Evolutionary conservation across 2,797 vertebrate genomes (phyloP).

Genomic region (Acestrorhynchus altus): DNA sequence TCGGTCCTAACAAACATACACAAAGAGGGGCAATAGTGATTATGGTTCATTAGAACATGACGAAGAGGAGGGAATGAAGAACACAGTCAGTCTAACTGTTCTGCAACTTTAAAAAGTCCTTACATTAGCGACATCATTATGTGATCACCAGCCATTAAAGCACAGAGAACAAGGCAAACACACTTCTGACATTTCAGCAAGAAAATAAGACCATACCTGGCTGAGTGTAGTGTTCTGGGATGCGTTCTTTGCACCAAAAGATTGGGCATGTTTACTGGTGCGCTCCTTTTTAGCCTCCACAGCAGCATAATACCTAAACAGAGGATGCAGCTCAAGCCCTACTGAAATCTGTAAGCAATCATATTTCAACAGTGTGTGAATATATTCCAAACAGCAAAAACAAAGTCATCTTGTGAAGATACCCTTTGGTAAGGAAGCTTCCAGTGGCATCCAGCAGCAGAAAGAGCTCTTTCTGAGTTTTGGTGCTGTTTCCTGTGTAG

Average conservation of each 20-base stretch:
- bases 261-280: slow-evolving; percentile 89
- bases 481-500: slow-evolving; percentile 93
- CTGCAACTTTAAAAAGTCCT: no score
- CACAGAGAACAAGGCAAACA: not conserved
- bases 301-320: slow-evolving; percentile 84
- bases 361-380: not conserved
- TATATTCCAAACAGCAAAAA: not conserved
- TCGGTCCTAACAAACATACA: slow-evolving; percentile 79
- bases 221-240: slow-evolving; percentile 76
- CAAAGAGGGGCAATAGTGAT: no score
- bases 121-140: no score
- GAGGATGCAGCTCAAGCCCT: slow-evolving; percentile 2
- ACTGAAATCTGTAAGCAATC: not conserved
- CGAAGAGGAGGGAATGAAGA: no score
- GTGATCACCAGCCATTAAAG: not conserved
- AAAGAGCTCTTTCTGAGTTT: slow-evolving; percentile 91
- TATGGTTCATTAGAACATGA: no score
- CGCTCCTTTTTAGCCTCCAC: slow-evolving; percentile 91
- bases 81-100: no score
- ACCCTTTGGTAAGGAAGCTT: slow-evolving; percentile 90
- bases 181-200: not conserved
- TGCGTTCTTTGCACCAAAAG: slow-evolving; percentile 86
- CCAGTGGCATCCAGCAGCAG: slow-evolving; percentile 83
- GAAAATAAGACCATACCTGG: slow-evolving; percentile 67
- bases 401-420: not conserved